Base-by-base conservation (phyloP, 2,113 vertebrate species). In the Oceanodroma tethys region DNA sequence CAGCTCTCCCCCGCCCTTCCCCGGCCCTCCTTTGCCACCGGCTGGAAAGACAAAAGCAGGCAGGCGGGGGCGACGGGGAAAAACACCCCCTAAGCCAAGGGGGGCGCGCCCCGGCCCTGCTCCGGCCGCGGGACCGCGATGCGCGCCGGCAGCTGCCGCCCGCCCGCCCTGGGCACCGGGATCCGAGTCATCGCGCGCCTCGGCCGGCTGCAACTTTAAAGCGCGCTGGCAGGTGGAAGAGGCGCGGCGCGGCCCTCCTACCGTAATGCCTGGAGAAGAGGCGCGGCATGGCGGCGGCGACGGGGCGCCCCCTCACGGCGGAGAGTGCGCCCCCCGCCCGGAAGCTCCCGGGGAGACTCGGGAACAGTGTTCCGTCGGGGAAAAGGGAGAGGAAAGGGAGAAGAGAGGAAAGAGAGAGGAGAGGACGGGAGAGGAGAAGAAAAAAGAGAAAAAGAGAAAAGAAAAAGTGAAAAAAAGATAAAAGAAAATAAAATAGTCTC, bases 181-280 rank as follows among this genome's bases (percentile, higher is more conserved):
- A 75, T 47, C 93, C 92, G 25, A 98, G 36, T 95, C 97, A 60
- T 71, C 47, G 86, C 68, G 71, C 86, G 82, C 34, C 63, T 27
- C 3, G 68, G 93, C 94, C 81, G 87, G 70, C 63, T 34, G 97
- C 96, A 98, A 98, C 97, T 98, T 98, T 98, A 98, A 97, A 98
- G 97, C 90, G 63, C 34, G 32, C 96, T 90, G 96, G 97, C 98
- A 98, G 97, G 97, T 98, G 98, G 96, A 97, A 97, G 86, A 70
- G 97, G 90, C 76, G 92, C 81, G 88, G 96, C 89, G 95, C 90
- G 88, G 92, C 97, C 98, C 98, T 85, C 95, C 74, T 98, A 98
- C 98, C 98, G 98, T 97, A 98, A 88, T 59, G 88, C 91, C 53
- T 25, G 65, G 94, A 91, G 40, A 89, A 95, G 81, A 93, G 65